Evolutionary conservation across 2,797 vertebrate species (phyloP).

Genomic region (Odontamblyopus rebecca): DNA sequence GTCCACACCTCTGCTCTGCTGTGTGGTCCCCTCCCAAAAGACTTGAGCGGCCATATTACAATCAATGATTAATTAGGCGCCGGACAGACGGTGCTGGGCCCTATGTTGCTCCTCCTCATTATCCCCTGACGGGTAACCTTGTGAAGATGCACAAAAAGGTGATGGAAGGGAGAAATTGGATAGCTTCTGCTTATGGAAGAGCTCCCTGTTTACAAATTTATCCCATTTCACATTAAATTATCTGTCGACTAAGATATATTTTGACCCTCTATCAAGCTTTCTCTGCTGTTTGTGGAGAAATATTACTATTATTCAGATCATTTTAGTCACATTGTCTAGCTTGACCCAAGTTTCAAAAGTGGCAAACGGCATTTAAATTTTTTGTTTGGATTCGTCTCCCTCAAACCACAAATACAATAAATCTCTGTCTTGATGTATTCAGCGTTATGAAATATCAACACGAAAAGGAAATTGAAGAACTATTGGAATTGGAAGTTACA

Average conservation of each 20-base stretch:
- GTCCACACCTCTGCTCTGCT: slow-evolving; percentile 50
- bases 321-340: too few relatives aligned
- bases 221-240: slow-evolving; percentile 39
- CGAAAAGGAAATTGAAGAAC: not conserved
- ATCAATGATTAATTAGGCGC: slow-evolving; percentile 85
- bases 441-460: slow-evolving; percentile 3
- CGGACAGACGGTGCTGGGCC: slow-evolving; percentile 66
- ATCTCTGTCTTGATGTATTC: not conserved
- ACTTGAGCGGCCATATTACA: slow-evolving; percentile 82
- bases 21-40: slow-evolving; percentile 74
- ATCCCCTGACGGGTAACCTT: slow-evolving; percentile 83
- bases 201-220: slow-evolving; percentile 37
- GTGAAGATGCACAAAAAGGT: slow-evolving; percentile 68
- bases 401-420: not conserved
- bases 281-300: too few relatives aligned
- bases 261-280: slow-evolving; percentile 57
- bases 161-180: slow-evolving; percentile 28
- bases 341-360: not conserved
- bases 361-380: not conserved
- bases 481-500: slow-evolving; percentile 15
- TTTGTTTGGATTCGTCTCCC: not conserved
- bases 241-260: slow-evolving; percentile 75
- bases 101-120: slow-evolving; percentile 71
- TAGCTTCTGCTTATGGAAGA: slow-evolving; percentile 39
- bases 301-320: too few relatives aligned